Base-by-base conservation (phyloP, 2,888 invertebrate species). In the Scaptomyza flava region DNA sequence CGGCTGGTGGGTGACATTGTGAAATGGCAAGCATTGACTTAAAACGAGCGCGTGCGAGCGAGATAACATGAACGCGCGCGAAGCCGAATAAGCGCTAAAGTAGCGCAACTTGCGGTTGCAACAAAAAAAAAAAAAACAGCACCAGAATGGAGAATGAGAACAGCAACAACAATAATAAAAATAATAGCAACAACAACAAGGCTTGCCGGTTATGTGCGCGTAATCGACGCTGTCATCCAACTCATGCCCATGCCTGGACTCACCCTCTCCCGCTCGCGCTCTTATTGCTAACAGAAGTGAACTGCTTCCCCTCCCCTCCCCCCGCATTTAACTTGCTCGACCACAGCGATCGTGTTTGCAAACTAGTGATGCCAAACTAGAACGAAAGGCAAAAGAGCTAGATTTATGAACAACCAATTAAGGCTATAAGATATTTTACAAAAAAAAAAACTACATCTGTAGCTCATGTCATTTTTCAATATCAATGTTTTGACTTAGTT, bases 11-110 rank as follows among this genome's bases (percentile, higher is more conserved):
- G 70, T 81, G 81, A 81, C 84, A 81, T 84, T 84, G 84, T 70
- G 60, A 60, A 66, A 78, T 74, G 66, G 58, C 64, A 65, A 72
- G 61, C 62, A 68, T 72, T 62, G 61, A 38, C 52, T 61, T 46
- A 47, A 57, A 41, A 34, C 14, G 23, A 52, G 61, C 31, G 45
- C 57, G 58, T 51, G 65, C 45, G 62, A 54, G 63, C 30, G 62
- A 62, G 70, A 68, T 61, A 56, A 47, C 61, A 50, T 43, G 36
- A 68, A 38, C 17, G 43, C 7, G 46, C 33, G 65, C 63, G 86
- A 83, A 82, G 86, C 86, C 81, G 82, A 82, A 82, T 82, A 81
- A 81, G 82, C 85, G 82, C 82, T 83, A 86, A 86, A 74, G 86
- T 86, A 82, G 81, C 81, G 76, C 86, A 82, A 83, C 78, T 86